Base-by-base conservation (phyloP, 2,888 invertebrate genomes). In the Antheraea yamamai region DNA sequence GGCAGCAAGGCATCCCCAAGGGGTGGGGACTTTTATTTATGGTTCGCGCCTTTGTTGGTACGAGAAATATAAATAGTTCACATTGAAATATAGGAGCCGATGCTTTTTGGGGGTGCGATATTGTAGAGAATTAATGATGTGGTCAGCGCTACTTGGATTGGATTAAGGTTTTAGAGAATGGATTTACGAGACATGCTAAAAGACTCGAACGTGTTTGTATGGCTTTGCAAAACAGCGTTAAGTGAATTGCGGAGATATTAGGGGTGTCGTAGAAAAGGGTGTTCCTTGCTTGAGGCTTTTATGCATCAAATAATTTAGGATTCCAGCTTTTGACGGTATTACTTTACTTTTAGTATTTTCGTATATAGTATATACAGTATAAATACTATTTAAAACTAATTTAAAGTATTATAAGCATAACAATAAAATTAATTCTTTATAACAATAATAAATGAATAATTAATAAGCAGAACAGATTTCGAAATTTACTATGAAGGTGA, bases 71-170 rank as follows among this genome's bases (percentile, higher is more conserved):
- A 95, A 94, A 95, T 94, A 94, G 94, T 94, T 91, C 88, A 81
- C 89, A 90, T 87, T 91, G 92, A 93, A 93, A 93, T 92, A 93
- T 92, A 90, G 91, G 85, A 88, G 86, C 84, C 85, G 85, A 85
- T 85, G 91, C 90, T 89, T 92, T 91, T 88, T 89, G 91, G 89
- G 94, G 93, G 94, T 89, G 92, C 87, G 89, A 91, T 92, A 92
- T 92, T 90, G 93, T 91, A 86, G 89, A 88, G 91, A 94, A 95
- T 94, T 94, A 94, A 95, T 95, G 95, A 94, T 90, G 92, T 93
- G 94, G 94, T 94, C 94, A 94, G 90, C 93, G 93, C 90, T 83
- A 89, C 89, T 90, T 82, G 88, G 87, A 93, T 94, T 92, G 92
- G 91, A 92, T 93, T 92, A 92, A 87, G 80, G 90, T 85, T 88